These are phyloP conservation scores for Chanos chanos DNA, from an alignment of 2,797 vertebrate genomes.

Conservation along the genomic window DNA sequence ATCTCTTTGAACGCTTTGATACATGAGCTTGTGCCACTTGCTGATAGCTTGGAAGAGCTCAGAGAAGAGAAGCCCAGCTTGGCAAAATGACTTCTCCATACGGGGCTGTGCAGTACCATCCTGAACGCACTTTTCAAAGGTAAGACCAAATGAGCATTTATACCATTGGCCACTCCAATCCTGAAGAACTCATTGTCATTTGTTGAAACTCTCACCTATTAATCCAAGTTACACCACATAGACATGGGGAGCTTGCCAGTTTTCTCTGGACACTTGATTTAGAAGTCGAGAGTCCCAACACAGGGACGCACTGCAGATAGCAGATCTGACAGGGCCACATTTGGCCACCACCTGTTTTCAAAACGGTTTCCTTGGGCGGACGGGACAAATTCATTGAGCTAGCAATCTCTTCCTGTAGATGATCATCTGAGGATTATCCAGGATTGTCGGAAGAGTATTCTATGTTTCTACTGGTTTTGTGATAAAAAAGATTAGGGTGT, in stretches of 20 bases:
- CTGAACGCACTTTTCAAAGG: slow-evolving; percentile 91
- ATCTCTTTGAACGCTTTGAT: slow-evolving; percentile 37
- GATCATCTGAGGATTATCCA: too few species aligned
- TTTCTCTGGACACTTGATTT: slow-evolving; percentile 19
- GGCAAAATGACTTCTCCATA: slow-evolving; percentile 89
- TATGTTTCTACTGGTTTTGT: not conserved
- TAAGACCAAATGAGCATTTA: slow-evolving; percentile 70
- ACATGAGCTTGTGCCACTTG: slow-evolving; percentile 56
- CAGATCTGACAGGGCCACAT: too few species aligned
- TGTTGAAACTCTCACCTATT: too few species aligned
- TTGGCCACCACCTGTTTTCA: too few species aligned
- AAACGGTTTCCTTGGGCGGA: too few species aligned
- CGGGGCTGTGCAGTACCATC: slow-evolving; percentile 84
- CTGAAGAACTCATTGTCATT: not conserved
- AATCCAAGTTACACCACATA: not conserved
- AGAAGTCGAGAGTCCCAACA: not conserved
- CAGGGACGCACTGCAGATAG: not conserved
- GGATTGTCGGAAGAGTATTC: not conserved
- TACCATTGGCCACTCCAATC: not conserved
- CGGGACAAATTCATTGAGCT: too few species aligned
- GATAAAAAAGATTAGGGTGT: slow-evolving; percentile 20
- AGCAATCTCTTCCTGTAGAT: too few species aligned
- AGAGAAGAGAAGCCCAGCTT: slow-evolving; percentile 57
- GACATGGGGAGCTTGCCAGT: not conserved
- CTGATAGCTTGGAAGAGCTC: slow-evolving; percentile 57